Conservation (phyloP, 2,888 invertebrate species). For the Phlogophora meticulosa region DNA sequence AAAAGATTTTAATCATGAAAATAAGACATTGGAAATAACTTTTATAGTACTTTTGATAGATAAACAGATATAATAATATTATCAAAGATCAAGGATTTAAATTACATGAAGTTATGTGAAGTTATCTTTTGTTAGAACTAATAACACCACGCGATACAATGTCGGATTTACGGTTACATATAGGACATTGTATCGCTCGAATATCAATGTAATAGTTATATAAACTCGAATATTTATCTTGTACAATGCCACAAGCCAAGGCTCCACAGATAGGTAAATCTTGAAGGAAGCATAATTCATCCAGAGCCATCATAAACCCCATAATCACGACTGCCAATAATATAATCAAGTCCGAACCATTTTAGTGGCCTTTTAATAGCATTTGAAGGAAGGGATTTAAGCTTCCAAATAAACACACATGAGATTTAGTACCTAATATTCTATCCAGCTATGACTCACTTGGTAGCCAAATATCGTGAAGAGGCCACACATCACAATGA, state of each 20-base stretch:
- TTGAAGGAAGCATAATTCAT: conserved; percentile 92
- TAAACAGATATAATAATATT: background rate
- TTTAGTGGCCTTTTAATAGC: conserved; percentile 32
- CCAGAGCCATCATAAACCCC: background rate
- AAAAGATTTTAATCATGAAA: background rate
- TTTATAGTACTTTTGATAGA: background rate
- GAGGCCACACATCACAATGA: conserved; percentile 12
- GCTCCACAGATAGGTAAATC: conserved; percentile 85
- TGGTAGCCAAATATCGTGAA: conserved; percentile 7
- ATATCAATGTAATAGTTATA: conserved; percentile 16
- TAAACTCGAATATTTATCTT: background rate
- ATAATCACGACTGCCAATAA: background rate
- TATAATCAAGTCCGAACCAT: conserved; percentile 8
- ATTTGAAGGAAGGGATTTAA: conserved; percentile 20
- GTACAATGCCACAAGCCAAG: background rate
- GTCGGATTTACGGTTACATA: background rate
- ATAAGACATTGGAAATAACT: too few relatives aligned
- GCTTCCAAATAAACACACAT: conserved; percentile 32
- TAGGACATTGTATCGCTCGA: conserved; percentile 6
- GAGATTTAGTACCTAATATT: conserved; percentile 29
- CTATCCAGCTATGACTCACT: conserved; percentile 31
- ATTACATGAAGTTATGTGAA: too few relatives aligned
- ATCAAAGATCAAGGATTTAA: background rate
- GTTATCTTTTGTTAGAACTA: too few relatives aligned
- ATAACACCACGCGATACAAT: background rate